A percentile compares a stretch with the other conserved stretches of the same genome.
These are phyloP conservation scores for Agonopterix alstromeriana DNA, from an alignment of 2,888 invertebrate species.

Conservation along the genomic window DNA sequence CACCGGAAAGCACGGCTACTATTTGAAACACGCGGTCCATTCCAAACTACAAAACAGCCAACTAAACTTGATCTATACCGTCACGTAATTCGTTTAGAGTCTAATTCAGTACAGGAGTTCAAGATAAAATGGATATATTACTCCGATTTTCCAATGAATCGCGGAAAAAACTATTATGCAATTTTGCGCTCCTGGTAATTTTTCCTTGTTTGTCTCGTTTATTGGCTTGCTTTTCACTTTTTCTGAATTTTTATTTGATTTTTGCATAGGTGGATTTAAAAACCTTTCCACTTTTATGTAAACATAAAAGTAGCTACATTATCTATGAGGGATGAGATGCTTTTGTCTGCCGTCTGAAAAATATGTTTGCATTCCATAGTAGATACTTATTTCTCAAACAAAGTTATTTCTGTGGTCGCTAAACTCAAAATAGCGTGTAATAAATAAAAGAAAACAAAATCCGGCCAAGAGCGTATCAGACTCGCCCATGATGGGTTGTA, in stretches of 20 bases:
- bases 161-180: slow-evolving; percentile 21
- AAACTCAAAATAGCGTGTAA: too few relatives aligned
- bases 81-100: not conserved
- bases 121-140: slow-evolving; percentile 13
- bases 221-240: slow-evolving; percentile 11
- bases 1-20: slow-evolving; percentile 32
- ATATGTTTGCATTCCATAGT: too few relatives aligned
- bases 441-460: too few relatives aligned
- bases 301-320: not conserved
- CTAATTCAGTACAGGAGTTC: not conserved
- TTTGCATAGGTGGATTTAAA: too few relatives aligned
- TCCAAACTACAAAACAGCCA: slow-evolving; percentile 21
- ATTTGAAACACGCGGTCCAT: slow-evolving; percentile 30
- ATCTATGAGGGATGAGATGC: too few relatives aligned
- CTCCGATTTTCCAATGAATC: slow-evolving; percentile 19
- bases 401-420: too few relatives aligned
- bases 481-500: too few relatives aligned
- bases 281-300: not conserved
- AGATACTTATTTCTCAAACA: too few relatives aligned
- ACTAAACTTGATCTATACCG: slow-evolving; percentile 13
- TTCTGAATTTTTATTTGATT: too few relatives aligned
- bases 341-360: too few relatives aligned
- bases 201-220: slow-evolving; percentile 16
- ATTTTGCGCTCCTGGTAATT: slow-evolving; percentile 25
- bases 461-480: too few relatives aligned